These are phyloP conservation scores for Ceryle rudis DNA, from an alignment of 2,797 vertebrate genomes.

Conservation along the genomic window DNA sequence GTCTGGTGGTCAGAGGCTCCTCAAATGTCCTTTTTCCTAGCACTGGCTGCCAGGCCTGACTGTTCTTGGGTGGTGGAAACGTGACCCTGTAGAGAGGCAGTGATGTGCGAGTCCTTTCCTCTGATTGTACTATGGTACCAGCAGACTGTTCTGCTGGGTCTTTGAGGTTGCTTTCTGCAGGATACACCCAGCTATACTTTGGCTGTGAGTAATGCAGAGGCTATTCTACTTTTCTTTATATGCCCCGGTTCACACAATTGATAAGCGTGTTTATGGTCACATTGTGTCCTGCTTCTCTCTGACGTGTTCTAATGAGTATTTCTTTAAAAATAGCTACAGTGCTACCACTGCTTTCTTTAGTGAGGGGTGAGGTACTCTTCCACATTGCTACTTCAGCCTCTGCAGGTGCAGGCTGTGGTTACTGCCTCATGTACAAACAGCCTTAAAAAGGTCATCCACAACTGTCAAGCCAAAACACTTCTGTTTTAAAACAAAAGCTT, in stretches of 20 bases:
- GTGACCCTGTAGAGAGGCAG: neutral
- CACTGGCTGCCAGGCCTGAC: neutral
- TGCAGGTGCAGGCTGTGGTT: neutral
- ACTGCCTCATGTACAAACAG: neutral
- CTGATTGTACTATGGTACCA: neutral
- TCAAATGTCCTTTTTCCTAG: neutral
- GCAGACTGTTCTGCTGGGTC: neutral
- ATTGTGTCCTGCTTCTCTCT: neutral
- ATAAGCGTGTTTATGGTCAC: neutral
- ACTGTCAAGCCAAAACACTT: neutral
- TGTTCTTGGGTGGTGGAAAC: neutral
- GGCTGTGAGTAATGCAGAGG: constrained; percentile 15
- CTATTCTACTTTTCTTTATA: neutral
- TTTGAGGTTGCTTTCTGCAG: constrained; percentile 2
- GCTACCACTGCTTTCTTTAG: neutral
- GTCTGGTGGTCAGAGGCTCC: neutral
- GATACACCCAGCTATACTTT: neutral
- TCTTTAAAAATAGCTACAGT: neutral
- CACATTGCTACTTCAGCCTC: neutral
- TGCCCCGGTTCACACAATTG: neutral
- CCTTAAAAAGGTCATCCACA: neutral
- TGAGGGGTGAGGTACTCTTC: neutral
- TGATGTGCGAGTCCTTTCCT: neutral
- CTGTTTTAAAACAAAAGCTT: neutral
- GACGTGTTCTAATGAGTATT: neutral